Percentiles rank a stretch among this genome's conserved stretches.
These are phyloP conservation scores for Acanthornis magna DNA, from an alignment of 2,797 vertebrate genomes.

Conservation along the genomic window DNA sequence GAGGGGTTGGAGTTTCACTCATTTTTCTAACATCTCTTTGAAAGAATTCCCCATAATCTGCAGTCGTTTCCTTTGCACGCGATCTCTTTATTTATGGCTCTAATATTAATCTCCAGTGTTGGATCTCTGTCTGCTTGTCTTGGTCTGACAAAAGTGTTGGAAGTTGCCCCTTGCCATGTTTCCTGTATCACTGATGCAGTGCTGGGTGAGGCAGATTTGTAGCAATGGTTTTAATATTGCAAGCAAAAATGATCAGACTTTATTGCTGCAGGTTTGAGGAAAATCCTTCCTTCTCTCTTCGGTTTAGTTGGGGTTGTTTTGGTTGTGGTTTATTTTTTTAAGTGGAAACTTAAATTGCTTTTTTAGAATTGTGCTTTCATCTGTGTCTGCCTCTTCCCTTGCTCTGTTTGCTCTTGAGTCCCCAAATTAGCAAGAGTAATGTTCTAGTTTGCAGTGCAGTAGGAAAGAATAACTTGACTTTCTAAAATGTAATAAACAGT, in stretches of 20 bases:
- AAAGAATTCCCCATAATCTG: neutral
- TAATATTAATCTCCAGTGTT: neutral
- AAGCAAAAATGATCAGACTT: neutral
- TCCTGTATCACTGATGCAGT: neutral
- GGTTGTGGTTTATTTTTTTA: neutral
- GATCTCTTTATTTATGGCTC: neutral
- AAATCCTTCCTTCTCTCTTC: neutral
- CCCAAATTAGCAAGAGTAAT: conserved; percentile 42
- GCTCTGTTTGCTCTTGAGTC: conserved; percentile 33
- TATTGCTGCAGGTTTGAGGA: neutral
- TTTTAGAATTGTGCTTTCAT: conserved; percentile 32
- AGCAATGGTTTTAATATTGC: neutral
- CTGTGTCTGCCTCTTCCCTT: conserved; percentile 11
- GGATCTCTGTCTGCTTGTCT: neutral
- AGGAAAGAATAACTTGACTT: conserved; percentile 63
- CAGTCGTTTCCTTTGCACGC: accelerated
- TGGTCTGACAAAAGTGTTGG: neutral
- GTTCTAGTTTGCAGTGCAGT: conserved; percentile 48
- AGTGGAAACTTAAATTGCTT: neutral
- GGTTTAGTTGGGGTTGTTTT: neutral
- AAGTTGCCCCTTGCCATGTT: neutral
- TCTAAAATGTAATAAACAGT: conserved; percentile 57
- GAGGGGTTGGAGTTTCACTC: neutral
- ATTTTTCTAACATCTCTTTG: neutral
- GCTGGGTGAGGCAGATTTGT: neutral